Conservation (phyloP, 2,888 invertebrate genomes). For the Cryptus viduatorius region DNA sequence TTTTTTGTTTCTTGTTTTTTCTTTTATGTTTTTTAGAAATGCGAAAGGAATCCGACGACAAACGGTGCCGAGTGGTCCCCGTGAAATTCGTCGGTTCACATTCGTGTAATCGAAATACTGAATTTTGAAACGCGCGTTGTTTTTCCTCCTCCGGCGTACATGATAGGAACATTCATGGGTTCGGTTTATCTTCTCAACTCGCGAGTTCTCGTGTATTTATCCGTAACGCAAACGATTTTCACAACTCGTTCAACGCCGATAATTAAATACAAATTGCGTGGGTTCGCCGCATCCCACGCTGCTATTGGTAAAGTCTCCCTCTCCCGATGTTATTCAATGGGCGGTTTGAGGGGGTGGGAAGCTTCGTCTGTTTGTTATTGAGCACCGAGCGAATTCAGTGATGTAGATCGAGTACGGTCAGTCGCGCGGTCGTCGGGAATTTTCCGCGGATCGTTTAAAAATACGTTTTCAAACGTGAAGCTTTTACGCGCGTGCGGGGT, state of each 20-base stretch:
- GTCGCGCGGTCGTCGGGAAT: not conserved
- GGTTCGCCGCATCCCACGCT: conserved; percentile 7
- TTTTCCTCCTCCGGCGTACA: not conserved
- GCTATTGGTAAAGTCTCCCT: conserved; percentile 27
- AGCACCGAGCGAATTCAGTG: conserved; percentile 27
- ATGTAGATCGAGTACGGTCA: conserved; percentile 37
- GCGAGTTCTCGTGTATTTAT: conserved; percentile 19
- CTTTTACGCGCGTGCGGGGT: not conserved
- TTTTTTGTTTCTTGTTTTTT: not conserved
- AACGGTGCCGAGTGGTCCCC: conserved; percentile 42
- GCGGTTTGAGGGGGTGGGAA: not conserved
- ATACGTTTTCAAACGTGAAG: conserved; percentile 1
- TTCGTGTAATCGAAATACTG: conserved; percentile 13
- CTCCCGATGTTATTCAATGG: not conserved
- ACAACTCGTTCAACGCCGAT: conserved; percentile 46
- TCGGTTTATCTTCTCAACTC: not conserved
- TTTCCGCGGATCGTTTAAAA: conserved; percentile 20
- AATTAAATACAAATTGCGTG: conserved; percentile 63
- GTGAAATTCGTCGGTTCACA: conserved; percentile 6
- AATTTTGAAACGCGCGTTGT: not conserved
- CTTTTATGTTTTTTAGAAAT: not conserved
- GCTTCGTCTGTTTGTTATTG: conserved; percentile 23
- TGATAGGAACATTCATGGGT: not conserved
- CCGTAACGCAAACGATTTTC: conserved; percentile 43
- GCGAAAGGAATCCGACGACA: conserved; percentile 25